These are phyloP conservation scores for Dicerorhinus sumatrensis DNA, from an alignment of 2,113 vertebrate genomes.

Conservation along the genomic window DNA sequence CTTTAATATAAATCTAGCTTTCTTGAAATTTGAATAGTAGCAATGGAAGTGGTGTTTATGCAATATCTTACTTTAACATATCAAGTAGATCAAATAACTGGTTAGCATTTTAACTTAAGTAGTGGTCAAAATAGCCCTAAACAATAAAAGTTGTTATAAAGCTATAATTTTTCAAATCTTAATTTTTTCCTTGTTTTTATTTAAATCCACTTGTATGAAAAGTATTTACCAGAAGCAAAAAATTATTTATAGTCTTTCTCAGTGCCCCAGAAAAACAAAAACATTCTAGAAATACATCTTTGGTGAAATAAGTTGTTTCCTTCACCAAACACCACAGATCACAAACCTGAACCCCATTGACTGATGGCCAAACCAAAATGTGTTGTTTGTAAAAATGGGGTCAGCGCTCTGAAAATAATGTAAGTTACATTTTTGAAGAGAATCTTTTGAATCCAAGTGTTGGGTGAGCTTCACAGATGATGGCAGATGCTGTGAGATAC, in stretches of 20 bases:
- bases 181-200: slow-evolving; percentile 56
- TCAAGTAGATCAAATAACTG: slow-evolving; percentile 77
- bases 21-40: slow-evolving; percentile 60
- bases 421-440: not conserved
- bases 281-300: not conserved
- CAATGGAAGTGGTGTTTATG: slow-evolving; percentile 71
- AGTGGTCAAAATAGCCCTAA: slow-evolving; percentile 64
- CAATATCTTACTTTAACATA: slow-evolving; percentile 65
- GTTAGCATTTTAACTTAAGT: slow-evolving; percentile 65
- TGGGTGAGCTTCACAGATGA: not conserved
- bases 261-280: not conserved
- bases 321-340: not conserved
- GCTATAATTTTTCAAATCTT: slow-evolving; percentile 22
- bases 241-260: not conserved
- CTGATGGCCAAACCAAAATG: not conserved
- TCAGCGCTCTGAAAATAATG: not conserved
- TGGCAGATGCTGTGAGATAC: not conserved
- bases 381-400: not conserved
- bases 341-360: not conserved
- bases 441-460: not conserved
- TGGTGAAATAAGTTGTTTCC: not conserved
- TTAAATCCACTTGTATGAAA: slow-evolving; percentile 36
- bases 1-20: slow-evolving; percentile 61
- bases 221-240: slow-evolving; percentile 55
- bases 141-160: slow-evolving; percentile 57